Evolutionary conservation across 2,113 vertebrate species (phyloP).

Genomic region (Equus quagga): DNA sequence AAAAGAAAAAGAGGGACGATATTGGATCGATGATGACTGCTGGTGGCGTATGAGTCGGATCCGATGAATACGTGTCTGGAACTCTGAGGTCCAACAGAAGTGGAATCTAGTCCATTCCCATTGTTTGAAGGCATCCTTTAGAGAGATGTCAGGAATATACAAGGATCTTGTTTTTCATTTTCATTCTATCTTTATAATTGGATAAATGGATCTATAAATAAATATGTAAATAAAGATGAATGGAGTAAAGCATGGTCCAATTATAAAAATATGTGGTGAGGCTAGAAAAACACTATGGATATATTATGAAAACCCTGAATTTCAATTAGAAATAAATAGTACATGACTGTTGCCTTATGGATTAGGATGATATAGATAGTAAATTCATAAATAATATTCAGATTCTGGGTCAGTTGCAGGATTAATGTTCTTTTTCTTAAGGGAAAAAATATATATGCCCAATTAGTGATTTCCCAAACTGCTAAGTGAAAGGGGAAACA

Average conservation of each 20-base stretch:
- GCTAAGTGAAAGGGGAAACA: not conserved
- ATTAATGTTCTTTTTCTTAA: not conserved
- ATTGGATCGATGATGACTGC: accelerated
- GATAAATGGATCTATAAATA: not conserved
- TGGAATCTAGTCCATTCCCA: accelerated
- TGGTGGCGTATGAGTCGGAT: not conserved
- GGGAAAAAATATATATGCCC: not conserved
- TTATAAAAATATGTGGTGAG: not conserved
- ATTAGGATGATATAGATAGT: no score
- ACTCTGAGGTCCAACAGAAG: not conserved
- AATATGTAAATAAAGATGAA: not conserved
- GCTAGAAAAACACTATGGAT: not conserved
- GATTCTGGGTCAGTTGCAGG: not conserved
- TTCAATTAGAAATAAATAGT: not conserved
- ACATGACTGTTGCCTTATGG: accelerated
- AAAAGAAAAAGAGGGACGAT: not conserved
- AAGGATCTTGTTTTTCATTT: not conserved
- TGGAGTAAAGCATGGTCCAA: not conserved
- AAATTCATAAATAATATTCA: not conserved
- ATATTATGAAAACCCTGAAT: not conserved
- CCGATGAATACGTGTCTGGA: accelerated
- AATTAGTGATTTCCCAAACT: not conserved
- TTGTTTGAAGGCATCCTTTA: no score
- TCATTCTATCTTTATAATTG: not conserved
- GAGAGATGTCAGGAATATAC: no score